Evolutionary conservation across 2,797 vertebrate species (phyloP), one percentile per base, ranked within the genome.

Genomic region (Aulostomus chinensis): DNA sequence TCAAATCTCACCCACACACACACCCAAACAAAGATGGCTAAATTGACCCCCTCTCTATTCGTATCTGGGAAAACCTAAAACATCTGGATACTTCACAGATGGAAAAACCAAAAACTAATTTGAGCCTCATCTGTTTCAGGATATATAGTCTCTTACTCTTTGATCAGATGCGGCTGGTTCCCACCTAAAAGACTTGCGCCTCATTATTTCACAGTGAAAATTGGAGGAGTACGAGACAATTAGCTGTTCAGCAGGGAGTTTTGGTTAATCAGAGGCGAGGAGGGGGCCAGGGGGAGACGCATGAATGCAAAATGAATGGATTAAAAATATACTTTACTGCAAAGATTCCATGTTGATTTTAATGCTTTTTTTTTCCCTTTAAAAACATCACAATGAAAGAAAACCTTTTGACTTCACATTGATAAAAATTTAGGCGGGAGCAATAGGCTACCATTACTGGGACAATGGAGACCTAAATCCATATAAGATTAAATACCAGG

Each of bases 401-500:
- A 57, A 46, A 38, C 10, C 10, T 35, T 40, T 26, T 37, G 7
- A 11, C 9, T 38, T 12, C 18, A 35, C 42, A 45, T 10, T 7
- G 2, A 9, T 13, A 4, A 47, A 70, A 66, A 46, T 71, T 63
- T 35, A 22, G 58, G 34, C 34, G 38, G 6, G 48, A 63, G 34
- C 80, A 71, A 85, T 77, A 51, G 3, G 77, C 65, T 78, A 77
- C 70, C 58, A 66, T 45, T 60, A 30, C 17, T 40, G 53, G 56
- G 59, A 83, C 72, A 71, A 80, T 69, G 48, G 50, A 66, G 62
- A 64, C 51, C 68, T 80, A 82, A 86, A 88, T 83, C 86, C 85
- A 85, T 72, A 77, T 86, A 82, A 83, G 81, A 90, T 86, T 84
- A 88, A 85, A 86, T 28, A 80, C 49, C 63, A 75, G 75, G 64